Evolutionary conservation across 2,797 vertebrate genomes (phyloP), one percentile per base, ranked within the genome.

Genomic region (Karalla daura): DNA sequence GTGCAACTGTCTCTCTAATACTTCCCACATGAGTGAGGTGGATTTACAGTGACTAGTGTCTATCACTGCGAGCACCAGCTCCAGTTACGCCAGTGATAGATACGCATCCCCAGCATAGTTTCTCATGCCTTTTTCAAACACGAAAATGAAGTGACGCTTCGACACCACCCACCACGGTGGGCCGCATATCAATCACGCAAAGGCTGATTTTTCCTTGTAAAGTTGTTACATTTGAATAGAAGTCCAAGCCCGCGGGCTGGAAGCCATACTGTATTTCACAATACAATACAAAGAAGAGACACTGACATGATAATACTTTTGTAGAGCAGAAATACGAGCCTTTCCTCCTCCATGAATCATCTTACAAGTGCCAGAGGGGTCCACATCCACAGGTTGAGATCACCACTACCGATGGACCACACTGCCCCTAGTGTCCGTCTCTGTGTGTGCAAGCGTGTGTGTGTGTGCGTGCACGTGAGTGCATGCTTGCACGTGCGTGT

Each of bases 351-450:
- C 23, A 43, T 72, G 45, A 33, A 63, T 81, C 64, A 70, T 62
- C 15, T 72, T 53, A 43, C 46, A 59, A 20, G 33, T 46, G 74
- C 75, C 72, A 45, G 41, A 67, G 72, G 51, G 60, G 8, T 50
- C 47, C 20, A 23, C 58, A 54, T 45, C 21, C 17, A 50, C 30
- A 35, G 39, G 39, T 40, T 30, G 14, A 51, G 32, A 43, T 52
- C 32, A 45, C 35, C 52, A 51, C 39, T 23, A 69, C 62, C 21
- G 5, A 24, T 60, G 54, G 64, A 69, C 63, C 49, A 78, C 53
- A 76, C 78, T 63, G 77, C 79, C 83, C 41, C 83, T 45, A 60
- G 70, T 76, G 84, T 70, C 53, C 23, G 20, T 35, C 25, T 40
- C 40, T 45, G 33, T 60, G 45, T 49, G 63, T 50, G 60, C 58